These are phyloP conservation scores for Melanerpes aurifrons DNA, from an alignment of 2,113 vertebrate genomes.

Conservation along the genomic window DNA sequence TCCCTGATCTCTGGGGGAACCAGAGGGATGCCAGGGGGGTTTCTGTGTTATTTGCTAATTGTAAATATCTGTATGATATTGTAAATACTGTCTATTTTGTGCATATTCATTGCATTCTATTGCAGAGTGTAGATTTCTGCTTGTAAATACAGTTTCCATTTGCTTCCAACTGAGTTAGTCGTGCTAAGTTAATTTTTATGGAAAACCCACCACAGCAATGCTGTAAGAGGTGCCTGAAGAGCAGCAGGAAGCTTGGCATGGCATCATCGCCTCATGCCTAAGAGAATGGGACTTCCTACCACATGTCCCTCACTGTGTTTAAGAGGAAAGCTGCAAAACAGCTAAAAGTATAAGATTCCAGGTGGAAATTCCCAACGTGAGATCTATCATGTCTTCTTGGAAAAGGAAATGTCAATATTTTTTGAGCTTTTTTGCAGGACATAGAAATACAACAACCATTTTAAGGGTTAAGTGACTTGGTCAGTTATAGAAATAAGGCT, in stretches of 20 bases:
- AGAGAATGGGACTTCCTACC: rapidly evolving
- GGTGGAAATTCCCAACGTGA: neutral
- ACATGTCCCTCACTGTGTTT: rapidly evolving
- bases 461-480: neutral
- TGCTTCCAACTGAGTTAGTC: too few relatives aligned
- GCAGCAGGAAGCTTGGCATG: neutral
- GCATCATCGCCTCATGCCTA: rapidly evolving
- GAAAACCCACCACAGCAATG: neutral
- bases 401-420: neutral
- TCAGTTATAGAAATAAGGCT: neutral
- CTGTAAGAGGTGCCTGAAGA: neutral
- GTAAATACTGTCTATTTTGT: too few relatives aligned
- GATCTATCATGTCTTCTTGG: neutral
- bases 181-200: too few relatives aligned
- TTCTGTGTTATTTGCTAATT: too few relatives aligned
- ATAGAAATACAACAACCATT: neutral
- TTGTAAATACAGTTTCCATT: too few relatives aligned
- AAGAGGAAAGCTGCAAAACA: neutral
- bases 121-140: too few relatives aligned
- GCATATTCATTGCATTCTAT: too few relatives aligned
- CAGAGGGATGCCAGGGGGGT: too few relatives aligned
- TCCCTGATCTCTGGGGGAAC: too few relatives aligned
- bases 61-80: too few relatives aligned
- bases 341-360: neutral
- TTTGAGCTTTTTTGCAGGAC: neutral